These are phyloP conservation scores for Atrina japonica DNA, from an alignment of 2,888 invertebrate species.

Conservation along the genomic window DNA sequence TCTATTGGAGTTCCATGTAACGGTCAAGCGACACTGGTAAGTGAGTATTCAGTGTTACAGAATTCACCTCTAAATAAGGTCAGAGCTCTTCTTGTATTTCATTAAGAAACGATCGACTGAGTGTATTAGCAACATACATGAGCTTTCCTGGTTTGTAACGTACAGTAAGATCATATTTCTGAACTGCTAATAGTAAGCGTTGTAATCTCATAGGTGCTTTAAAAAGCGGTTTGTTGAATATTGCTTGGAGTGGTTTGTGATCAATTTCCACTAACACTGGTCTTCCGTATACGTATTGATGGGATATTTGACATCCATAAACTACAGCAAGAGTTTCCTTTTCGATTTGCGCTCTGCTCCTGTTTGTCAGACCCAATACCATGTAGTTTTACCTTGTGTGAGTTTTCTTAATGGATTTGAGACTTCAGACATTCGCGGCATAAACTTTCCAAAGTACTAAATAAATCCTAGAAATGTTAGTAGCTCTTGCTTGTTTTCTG, in stretches of 20 bases:
- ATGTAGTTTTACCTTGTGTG: slow-evolving; percentile 12
- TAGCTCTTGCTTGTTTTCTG: slow-evolving; percentile 19
- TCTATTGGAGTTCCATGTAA: slow-evolving; percentile 4
- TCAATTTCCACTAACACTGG: slow-evolving; percentile 9
- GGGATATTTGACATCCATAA: slow-evolving; percentile 17
- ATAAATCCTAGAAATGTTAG: slow-evolving; percentile 33
- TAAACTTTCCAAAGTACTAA: slow-evolving; percentile 28
- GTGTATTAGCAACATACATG: too few relatives aligned
- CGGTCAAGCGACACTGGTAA: slow-evolving; percentile 22
- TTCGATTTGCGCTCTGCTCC: slow-evolving; percentile 23
- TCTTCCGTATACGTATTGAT: slow-evolving; percentile 22
- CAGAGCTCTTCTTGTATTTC: slow-evolving; percentile 22
- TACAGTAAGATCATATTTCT: slow-evolving; percentile 23
- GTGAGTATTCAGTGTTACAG: slow-evolving; percentile 9
- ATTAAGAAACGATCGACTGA: slow-evolving; percentile 10
- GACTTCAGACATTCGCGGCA: slow-evolving; percentile 26
- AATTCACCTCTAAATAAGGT: slow-evolving; percentile 13
- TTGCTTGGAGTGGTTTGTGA: slow-evolving; percentile 31
- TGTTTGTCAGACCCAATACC: slow-evolving; percentile 26
- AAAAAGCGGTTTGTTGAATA: slow-evolving; percentile 15
- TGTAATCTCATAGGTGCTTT: slow-evolving; percentile 22
- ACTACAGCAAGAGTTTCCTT: slow-evolving; percentile 22
- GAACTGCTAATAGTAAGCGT: slow-evolving; percentile 15
- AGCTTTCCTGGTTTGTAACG: slow-evolving; percentile 27
- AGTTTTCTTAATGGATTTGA: slow-evolving; percentile 8